Conservation (phyloP, 2,888 invertebrate species). For the Acheta domesticus region DNA sequence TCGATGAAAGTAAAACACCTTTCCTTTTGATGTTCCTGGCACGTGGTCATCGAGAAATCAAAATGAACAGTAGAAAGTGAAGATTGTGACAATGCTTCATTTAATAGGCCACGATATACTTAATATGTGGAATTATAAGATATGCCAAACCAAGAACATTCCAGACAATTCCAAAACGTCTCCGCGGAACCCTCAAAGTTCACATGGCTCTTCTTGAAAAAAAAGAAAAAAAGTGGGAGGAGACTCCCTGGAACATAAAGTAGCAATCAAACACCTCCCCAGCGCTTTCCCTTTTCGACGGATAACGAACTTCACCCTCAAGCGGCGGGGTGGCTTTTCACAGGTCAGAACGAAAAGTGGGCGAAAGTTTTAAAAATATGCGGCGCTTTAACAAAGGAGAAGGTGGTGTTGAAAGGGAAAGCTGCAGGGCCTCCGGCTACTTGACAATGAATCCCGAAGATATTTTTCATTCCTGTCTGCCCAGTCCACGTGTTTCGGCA, state of each 20-base stretch:
- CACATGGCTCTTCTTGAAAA: not conserved
- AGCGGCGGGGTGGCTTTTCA: not conserved
- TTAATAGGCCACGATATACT: not conserved
- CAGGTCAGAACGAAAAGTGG: not conserved
- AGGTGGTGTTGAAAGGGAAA: constrained; percentile 3
- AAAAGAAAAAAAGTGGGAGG: not conserved
- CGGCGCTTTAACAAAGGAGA: not conserved
- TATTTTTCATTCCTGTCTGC: not conserved
- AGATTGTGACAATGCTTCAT: not conserved
- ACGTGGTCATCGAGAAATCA: not conserved
- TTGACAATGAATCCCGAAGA: not conserved
- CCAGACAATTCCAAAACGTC: not conserved
- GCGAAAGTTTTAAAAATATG: constrained; percentile 3
- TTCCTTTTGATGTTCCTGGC: not conserved
- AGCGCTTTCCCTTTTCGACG: constrained; percentile 9
- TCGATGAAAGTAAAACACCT: not conserved
- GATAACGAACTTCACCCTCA: not conserved
- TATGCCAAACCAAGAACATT: not conserved
- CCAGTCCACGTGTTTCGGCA: not conserved
- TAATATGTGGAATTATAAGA: not conserved
- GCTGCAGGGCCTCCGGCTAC: not conserved
- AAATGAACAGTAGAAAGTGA: not conserved
- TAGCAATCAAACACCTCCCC: not conserved
- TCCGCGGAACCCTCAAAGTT: not conserved
- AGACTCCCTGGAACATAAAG: not conserved